These are phyloP conservation scores for Eledone cirrhosa DNA, from an alignment of 2,888 invertebrate genomes.

Conservation along the genomic window DNA sequence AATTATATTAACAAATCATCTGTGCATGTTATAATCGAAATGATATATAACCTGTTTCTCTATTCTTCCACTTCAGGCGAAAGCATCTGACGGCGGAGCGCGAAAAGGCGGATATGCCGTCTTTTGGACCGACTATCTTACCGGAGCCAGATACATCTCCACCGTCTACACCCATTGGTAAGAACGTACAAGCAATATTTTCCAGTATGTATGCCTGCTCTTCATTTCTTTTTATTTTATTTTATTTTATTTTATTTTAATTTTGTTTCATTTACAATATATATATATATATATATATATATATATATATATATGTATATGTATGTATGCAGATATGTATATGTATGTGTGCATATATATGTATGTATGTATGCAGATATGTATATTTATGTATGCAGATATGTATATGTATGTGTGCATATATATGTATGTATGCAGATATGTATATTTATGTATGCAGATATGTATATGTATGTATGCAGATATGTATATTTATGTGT, in stretches of 20 bases:
- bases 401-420: neutral
- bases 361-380: neutral
- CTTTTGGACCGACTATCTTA: slow-evolving; percentile 58
- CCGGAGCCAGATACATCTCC: slow-evolving; percentile 60
- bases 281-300: slow-evolving; percentile 9
- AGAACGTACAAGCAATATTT: slow-evolving; percentile 29
- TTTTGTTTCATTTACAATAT: neutral
- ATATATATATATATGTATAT: neutral
- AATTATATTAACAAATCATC: too few species aligned
- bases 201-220: slow-evolving; percentile 27
- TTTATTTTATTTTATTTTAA: neutral
- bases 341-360: neutral
- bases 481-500: neutral
- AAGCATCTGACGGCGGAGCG: slow-evolving; percentile 52
- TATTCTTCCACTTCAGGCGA: slow-evolving; percentile 49
- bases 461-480: neutral
- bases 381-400: neutral
- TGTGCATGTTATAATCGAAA: too few species aligned
- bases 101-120: slow-evolving; percentile 59
- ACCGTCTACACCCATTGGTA: slow-evolving; percentile 58
- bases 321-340: neutral
- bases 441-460: neutral
- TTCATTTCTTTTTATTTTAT: neutral
- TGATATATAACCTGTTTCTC: too few species aligned
- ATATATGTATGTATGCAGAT: neutral